A percentile compares a stretch with the other conserved stretches of the same genome.
phyloP scores from a whole-genome alignment of 2,888 invertebrate genomes.

The Arrhopalites spinosus region DNA sequence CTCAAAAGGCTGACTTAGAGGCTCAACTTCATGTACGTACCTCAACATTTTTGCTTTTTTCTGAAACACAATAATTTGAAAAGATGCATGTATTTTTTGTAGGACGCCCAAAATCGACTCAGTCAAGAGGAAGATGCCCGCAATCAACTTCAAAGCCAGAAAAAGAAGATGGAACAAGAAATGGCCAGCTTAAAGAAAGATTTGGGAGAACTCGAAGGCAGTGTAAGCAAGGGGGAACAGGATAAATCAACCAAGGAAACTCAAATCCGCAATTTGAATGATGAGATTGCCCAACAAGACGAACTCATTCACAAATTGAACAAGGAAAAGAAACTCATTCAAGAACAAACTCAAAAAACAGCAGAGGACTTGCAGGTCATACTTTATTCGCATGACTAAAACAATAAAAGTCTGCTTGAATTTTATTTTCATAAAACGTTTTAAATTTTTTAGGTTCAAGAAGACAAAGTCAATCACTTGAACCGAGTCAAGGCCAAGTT shows the following conservation, averaged over 20 bases:
- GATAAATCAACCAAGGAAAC: slow-evolving; percentile 98
- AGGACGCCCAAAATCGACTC: slow-evolving; percentile 97
- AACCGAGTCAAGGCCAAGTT: slow-evolving; percentile 99
- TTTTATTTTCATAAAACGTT: not conserved
- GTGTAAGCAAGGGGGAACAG: slow-evolving; percentile 91
- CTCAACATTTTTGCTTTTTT: too few relatives aligned
- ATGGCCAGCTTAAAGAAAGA: slow-evolving; percentile 94
- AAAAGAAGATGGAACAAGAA: slow-evolving; percentile 97
- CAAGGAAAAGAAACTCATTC: slow-evolving; percentile 98
- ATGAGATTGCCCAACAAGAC: slow-evolving; percentile 99
- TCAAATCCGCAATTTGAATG: slow-evolving; percentile 97
- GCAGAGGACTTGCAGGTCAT: slow-evolving; percentile 86
- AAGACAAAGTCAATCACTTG: slow-evolving; percentile 99
- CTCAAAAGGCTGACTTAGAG: slow-evolving; percentile 96
- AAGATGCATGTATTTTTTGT: not conserved
- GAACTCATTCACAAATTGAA: slow-evolving; percentile 97
- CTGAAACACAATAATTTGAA: not conserved
- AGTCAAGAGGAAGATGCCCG: slow-evolving; percentile 97
- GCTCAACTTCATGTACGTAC: slow-evolving; percentile 90
- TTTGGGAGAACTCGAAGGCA: slow-evolving; percentile 92
- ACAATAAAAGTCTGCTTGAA: not conserved
- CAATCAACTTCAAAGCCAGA: slow-evolving; percentile 89
- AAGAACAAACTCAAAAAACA: slow-evolving; percentile 91
- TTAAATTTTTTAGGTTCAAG: slow-evolving; percentile 71
- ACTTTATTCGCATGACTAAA: too few relatives aligned